A percentile compares a stretch with the other conserved stretches of the same genome.
Conservation (phyloP, 2,888 invertebrate genomes). For the Anoncus sp. region DNA sequence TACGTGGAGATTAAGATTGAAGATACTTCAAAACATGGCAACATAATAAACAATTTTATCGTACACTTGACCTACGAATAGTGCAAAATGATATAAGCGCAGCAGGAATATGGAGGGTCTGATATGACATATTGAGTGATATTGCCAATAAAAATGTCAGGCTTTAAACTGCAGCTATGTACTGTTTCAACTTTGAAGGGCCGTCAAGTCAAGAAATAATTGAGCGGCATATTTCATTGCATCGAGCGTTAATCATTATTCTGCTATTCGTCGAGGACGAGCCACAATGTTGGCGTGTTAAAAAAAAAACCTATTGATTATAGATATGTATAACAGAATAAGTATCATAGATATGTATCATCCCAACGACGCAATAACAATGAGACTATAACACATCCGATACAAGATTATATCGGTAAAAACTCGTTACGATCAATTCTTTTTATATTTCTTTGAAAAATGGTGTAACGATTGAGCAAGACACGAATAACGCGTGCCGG, state of each 20-base stretch:
- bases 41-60: conserved; percentile 21
- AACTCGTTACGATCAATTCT: conserved; percentile 3
- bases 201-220: not conserved
- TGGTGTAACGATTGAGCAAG: conserved; percentile 17
- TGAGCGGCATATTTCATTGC: not conserved
- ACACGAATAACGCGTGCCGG: not conserved
- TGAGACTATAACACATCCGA: not conserved
- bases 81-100: not conserved
- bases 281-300: no score
- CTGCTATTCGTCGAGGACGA: not conserved
- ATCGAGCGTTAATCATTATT: conserved; percentile 2
- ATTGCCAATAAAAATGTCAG: conserved; percentile 16
- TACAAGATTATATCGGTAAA: conserved; percentile 16
- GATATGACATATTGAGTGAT: conserved; percentile 2
- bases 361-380: not conserved
- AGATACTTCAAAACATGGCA: not conserved
- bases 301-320: no score
- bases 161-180: not conserved
- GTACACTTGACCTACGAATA: conserved; percentile 3
- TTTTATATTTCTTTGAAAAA: not conserved
- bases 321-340: not conserved
- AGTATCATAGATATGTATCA: no score
- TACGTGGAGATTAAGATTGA: not conserved
- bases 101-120: not conserved
- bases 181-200: not conserved